These are phyloP conservation scores for Heliopora coerulea DNA, from an alignment of 92 coral and sea anemone species.

Conservation along the genomic window DNA sequence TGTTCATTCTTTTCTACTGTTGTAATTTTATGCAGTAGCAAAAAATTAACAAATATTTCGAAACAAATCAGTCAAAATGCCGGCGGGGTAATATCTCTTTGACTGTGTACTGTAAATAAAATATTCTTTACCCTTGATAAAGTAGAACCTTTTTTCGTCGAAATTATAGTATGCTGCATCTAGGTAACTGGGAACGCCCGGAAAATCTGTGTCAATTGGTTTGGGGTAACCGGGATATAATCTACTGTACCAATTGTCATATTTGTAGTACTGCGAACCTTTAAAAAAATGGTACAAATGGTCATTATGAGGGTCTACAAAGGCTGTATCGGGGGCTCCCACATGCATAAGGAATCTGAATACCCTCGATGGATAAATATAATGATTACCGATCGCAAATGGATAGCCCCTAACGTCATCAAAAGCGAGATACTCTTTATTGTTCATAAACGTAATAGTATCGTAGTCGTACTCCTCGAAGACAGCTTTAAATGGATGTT, in stretches of 20 bases:
- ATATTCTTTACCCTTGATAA: conserved; percentile 1
- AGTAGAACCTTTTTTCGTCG: not conserved
- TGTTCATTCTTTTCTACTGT: too few relatives aligned
- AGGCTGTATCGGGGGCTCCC: not conserved
- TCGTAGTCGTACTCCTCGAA: not conserved
- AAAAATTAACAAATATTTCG: too few relatives aligned
- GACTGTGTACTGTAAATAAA: not conserved
- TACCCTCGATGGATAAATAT: too few relatives aligned
- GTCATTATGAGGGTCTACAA: not conserved
- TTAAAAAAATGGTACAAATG: not conserved
- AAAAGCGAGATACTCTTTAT: not conserved
- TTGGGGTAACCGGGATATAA: not conserved
- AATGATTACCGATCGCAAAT: not conserved
- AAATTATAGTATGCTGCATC: conserved; percentile 12
- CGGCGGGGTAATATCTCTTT: too few relatives aligned
- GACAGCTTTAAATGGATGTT: not conserved
- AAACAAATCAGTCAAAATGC: too few relatives aligned
- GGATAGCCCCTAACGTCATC: not conserved
- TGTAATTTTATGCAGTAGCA: too few relatives aligned
- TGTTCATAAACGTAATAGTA: not conserved
- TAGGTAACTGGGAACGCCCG: not conserved
- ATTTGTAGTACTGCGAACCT: not conserved
- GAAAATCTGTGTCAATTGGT: not conserved
- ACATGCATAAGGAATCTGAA: too few relatives aligned
- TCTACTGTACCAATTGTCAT: not conserved